These are phyloP conservation scores for Bursaphelenchus mucronatus DNA, from an alignment of 1,140 invertebrate species.

Conservation along the genomic window DNA sequence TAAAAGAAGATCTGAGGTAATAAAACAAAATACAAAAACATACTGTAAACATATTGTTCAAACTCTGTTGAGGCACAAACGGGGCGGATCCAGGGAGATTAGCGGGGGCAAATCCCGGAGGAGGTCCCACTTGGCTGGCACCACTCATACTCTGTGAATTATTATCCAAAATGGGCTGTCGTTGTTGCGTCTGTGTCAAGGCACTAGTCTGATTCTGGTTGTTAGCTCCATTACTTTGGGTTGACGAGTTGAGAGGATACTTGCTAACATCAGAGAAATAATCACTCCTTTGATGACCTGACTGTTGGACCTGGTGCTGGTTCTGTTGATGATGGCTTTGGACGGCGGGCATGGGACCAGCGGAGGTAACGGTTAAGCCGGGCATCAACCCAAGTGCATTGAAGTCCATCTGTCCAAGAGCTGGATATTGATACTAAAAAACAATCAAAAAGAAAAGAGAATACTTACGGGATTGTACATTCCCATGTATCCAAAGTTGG, in stretches of 20 bases:
- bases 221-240: conserved; percentile 1
- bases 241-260: not conserved
- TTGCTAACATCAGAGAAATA: conserved; percentile 11
- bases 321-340: conserved; percentile 32
- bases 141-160: conserved; percentile 11
- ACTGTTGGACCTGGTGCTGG: conserved; percentile 31
- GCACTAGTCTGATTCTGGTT: conserved; percentile 8
- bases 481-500: no score
- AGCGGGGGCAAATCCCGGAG: conserved; percentile 7
- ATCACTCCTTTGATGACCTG: conserved; percentile 17
- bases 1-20: not conserved
- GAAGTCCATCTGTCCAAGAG: conserved; percentile 6
- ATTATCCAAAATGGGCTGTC: conserved; percentile 17
- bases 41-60: not conserved
- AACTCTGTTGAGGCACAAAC: not conserved
- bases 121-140: conserved; percentile 1
- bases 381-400: not conserved
- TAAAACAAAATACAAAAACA: not conserved
- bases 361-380: not conserved
- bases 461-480: no score
- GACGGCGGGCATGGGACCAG: conserved; percentile 9
- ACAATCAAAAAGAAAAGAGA: no score
- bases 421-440: no score
- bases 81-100: not conserved
- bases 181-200: conserved; percentile 31